Evolutionary conservation across 1,140 invertebrate species (phyloP).

Genomic region (Zaprionus camerounensis): DNA sequence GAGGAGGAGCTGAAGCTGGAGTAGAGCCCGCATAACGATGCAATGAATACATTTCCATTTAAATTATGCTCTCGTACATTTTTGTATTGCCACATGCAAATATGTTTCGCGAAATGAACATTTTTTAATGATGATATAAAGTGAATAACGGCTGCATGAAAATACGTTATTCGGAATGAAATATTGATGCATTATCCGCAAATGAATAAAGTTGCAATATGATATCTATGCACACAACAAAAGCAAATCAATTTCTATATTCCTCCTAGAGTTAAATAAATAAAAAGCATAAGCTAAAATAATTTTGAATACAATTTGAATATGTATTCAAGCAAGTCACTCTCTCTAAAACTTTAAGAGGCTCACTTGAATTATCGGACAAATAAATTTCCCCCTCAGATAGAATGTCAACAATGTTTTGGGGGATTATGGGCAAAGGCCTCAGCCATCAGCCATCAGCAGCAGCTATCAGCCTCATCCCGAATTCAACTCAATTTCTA

Average conservation of each 20-base stretch:
- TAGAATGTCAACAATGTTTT: constrained; percentile 8
- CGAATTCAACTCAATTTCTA: constrained; percentile 35
- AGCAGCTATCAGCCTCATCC: background rate
- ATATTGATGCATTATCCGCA: background rate
- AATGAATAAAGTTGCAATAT: background rate
- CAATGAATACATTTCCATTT: background rate
- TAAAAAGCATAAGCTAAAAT: background rate
- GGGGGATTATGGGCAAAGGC: background rate
- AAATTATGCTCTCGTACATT: background rate
- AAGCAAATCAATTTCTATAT: background rate
- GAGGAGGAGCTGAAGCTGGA: background rate
- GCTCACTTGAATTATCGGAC: background rate
- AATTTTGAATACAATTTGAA: background rate
- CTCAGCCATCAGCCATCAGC: background rate
- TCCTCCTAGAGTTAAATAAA: background rate
- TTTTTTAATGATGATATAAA: constrained; percentile 4
- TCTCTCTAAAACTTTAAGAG: background rate
- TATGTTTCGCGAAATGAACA: background rate
- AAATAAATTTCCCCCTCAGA: background rate
- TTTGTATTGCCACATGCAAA: background rate
- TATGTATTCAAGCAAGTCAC: background rate
- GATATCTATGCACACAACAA: background rate
- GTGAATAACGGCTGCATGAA: background rate
- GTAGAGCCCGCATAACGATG: background rate
- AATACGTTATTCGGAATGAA: background rate